Base-by-base conservation (phyloP, 1,140 invertebrate genomes). In the Orussus abietinus region DNA sequence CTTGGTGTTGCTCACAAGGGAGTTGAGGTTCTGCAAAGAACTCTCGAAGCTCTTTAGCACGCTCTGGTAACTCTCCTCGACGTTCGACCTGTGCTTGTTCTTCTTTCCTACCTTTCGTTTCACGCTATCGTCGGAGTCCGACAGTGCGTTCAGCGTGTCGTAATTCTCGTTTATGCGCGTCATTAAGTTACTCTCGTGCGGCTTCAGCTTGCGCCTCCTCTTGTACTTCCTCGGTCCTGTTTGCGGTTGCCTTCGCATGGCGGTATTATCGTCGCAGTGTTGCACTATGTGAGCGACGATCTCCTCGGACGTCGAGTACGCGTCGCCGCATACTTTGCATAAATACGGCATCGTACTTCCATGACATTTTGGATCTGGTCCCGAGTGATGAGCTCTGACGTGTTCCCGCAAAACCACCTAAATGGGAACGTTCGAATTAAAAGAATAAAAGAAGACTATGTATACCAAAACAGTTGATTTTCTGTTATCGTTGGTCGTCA, bases 241-340 rank as follows among this genome's bases (percentile, higher is more conserved):
- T 64, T 85, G 82, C 1, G 85, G 86, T 45, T 86, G 82, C 17
- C 87, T 73, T 52, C 84, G 82, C 61, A 85, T 75, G 1, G 86
- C 86, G 0, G 87, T 90, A 59, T 89, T 89, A 32, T 84, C 80
- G 55, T 90, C 86, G 51, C 85, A 88, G 51, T 90, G 87, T 45
- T 87, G 80, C 17, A 89, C 87, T 30, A 90, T 77, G 68, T 90
- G 87, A 31, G 84, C 77, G 11, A 88, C 85, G 5, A 90, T 69
- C 52, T 89, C 85, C 15, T 80, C 78, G 2, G 86, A 86, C 0
- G 83, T 80, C 12, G 75, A 64, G 50, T 84, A 77, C 13, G 83
- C 75, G 14, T 80, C 77, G 0, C 79, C 78, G 57, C 87, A 90
- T 1, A 90, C 86, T 11, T 83, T 80, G 54, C 87, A 90, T 28